Conservation (phyloP, 2,888 invertebrate species). For the Clostera curtula region DNA sequence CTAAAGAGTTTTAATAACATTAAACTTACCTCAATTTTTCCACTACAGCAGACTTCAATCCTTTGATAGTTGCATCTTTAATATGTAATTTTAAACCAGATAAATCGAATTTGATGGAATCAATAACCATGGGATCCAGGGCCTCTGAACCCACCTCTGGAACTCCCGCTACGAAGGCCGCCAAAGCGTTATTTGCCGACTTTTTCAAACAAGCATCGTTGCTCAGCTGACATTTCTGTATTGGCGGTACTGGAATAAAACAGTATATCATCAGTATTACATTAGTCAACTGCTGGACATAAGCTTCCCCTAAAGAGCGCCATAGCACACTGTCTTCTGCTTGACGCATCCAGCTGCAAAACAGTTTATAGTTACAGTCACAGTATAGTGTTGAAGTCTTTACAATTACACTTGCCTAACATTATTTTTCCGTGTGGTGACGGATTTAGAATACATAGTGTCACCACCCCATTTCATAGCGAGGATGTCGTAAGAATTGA, state of each 20-base stretch:
- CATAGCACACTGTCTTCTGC: too few species aligned
- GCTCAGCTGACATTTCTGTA: slow-evolving; percentile 36
- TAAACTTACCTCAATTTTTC: slow-evolving; percentile 36
- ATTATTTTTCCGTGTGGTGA: too few species aligned
- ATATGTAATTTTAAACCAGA: slow-evolving; percentile 43
- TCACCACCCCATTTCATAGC: too few species aligned
- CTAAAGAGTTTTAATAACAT: neutral
- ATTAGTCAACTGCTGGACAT: too few species aligned
- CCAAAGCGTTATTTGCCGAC: slow-evolving; percentile 29
- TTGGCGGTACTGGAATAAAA: slow-evolving; percentile 34
- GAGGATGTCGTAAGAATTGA: too few species aligned
- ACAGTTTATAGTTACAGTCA: too few species aligned
- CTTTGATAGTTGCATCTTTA: slow-evolving; percentile 31
- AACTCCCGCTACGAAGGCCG: slow-evolving; percentile 32
- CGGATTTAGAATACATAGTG: too few species aligned
- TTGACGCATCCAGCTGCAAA: too few species aligned
- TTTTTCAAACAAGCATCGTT: slow-evolving; percentile 34
- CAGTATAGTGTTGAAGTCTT: too few species aligned
- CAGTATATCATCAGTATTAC: too few species aligned
- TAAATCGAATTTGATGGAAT: slow-evolving; percentile 38
- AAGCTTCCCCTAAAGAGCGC: too few species aligned
- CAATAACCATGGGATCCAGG: slow-evolving; percentile 42
- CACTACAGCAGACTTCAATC: slow-evolving; percentile 30
- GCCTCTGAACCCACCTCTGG: slow-evolving; percentile 35
- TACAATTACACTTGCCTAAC: too few species aligned